Conservation (phyloP, 2,888 invertebrate species). For the Lasioglossum leucozonium region DNA sequence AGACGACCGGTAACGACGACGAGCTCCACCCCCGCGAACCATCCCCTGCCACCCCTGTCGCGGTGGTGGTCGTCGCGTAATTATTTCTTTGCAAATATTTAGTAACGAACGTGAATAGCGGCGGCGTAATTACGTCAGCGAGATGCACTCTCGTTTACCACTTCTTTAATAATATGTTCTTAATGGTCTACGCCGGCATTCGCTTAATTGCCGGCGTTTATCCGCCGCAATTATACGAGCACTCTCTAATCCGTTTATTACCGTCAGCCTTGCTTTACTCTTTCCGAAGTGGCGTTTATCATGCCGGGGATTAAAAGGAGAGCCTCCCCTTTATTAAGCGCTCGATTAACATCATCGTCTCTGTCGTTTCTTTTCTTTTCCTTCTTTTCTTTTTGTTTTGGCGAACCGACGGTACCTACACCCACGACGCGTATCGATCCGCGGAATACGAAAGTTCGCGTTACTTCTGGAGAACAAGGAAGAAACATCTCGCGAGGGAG, state of each 20-base stretch:
- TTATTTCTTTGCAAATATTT: slow-evolving; percentile 53
- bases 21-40: neutral
- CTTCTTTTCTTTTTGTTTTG: neutral
- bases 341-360: slow-evolving; percentile 64
- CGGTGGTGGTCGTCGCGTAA: slow-evolving; percentile 3
- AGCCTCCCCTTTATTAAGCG: slow-evolving; percentile 69
- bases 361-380: neutral
- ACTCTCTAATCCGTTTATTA: slow-evolving; percentile 74
- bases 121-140: slow-evolving; percentile 33
- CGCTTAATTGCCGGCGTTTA: slow-evolving; percentile 70
- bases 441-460: neutral
- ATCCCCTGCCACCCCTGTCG: too few species aligned
- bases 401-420: neutral
- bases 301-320: slow-evolving; percentile 64
- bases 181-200: slow-evolving; percentile 63
- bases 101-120: slow-evolving; percentile 33
- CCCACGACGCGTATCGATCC: neutral
- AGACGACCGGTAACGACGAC: neutral
- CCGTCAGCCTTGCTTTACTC: slow-evolving; percentile 67
- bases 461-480: neutral
- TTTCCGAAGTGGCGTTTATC: slow-evolving; percentile 67
- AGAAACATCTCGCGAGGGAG: neutral
- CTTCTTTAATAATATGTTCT: slow-evolving; percentile 72
- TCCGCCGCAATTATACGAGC: slow-evolving; percentile 71
- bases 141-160: slow-evolving; percentile 55